Evolutionary conservation across 2,888 invertebrate species (phyloP).

Genomic region (Polymixis lichenea): DNA sequence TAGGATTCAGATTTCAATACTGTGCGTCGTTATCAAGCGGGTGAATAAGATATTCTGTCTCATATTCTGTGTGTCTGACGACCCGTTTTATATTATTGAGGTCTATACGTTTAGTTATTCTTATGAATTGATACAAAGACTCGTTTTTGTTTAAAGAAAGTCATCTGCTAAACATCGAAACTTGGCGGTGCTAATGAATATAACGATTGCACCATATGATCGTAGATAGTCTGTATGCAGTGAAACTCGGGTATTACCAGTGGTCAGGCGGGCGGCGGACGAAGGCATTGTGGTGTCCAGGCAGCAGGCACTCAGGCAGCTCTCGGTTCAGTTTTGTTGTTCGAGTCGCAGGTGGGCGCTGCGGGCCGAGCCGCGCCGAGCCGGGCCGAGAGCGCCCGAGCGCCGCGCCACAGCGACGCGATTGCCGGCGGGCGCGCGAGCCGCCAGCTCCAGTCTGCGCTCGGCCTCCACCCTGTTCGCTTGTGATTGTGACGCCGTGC

Average conservation of each 20-base stretch:
- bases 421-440: constrained; percentile 62
- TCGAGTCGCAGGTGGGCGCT: constrained; percentile 89
- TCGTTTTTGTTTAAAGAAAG: constrained; percentile 15
- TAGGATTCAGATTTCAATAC: constrained; percentile 73
- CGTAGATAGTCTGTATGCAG: constrained; percentile 42
- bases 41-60: constrained; percentile 57
- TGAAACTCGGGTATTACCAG: constrained; percentile 75
- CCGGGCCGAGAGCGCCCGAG: constrained; percentile 68
- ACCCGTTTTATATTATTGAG: constrained; percentile 26
- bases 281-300: constrained; percentile 76
- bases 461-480: constrained; percentile 84
- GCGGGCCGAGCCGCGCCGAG: constrained; percentile 75
- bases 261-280: constrained; percentile 70
- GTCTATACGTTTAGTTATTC: constrained; percentile 10
- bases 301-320: constrained; percentile 67
- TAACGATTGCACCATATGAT: constrained; percentile 52
- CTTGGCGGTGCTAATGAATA: constrained; percentile 3
- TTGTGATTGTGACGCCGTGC: constrained; percentile 85
- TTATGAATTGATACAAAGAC: neutral
- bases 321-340: constrained; percentile 85
- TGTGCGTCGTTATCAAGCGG: constrained; percentile 67
- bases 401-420: constrained; percentile 69
- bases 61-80: constrained; percentile 34
- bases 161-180: constrained; percentile 14
- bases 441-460: constrained; percentile 84